Evolutionary conservation across 2,113 vertebrate species (phyloP), one percentile per base, ranked within the genome.

Genomic region (Psilopsiagon aymara): DNA sequence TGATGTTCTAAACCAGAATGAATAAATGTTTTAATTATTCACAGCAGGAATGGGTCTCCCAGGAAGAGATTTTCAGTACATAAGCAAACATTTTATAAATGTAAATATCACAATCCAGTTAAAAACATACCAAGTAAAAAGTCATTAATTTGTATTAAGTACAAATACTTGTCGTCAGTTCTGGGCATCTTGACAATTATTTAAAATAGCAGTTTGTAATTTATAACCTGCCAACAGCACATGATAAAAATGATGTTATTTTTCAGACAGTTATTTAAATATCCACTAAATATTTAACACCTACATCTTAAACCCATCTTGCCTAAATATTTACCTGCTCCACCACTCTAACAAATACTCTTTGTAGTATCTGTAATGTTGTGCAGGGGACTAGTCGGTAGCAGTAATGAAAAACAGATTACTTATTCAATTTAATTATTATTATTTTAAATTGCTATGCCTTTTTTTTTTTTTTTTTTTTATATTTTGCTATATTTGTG

Each of bases 1-100:
- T 68, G 43, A 39, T 73, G 67, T 89, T 94, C 37, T 41, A 66
- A 78, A 79, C 23, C 24, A 87, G 37, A 82, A 85, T 66, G 37
- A 91, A 57, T 57, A 82, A 64, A 39, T 76, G 87, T 84, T 92
- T 90, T 67, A 43, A 55, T 60, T 94, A 92, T 89, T 90, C 57
- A 46, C 52, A 55, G 27, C 29, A 82, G 52, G 29, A 84, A 20
- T 24, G 5, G 2, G 21, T 89, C 20, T 91, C n/a, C 7, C 8
- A 64, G 52, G 52, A 90, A 77, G 44, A 86, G 14, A 52, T 76
- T 94, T 95, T 79, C 39, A 91, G 43, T 73, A 29, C 15, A 76
- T 70, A 88, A 90, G 35, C 21, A 74, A 86, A 53, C 9, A 44
- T 25, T 89, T 89, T 79, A 29, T 69, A 73, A 93, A 71, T 51